phyloP scores from a whole-genome alignment of 2,113 vertebrate species.

The Emydura subglobosa region DNA sequence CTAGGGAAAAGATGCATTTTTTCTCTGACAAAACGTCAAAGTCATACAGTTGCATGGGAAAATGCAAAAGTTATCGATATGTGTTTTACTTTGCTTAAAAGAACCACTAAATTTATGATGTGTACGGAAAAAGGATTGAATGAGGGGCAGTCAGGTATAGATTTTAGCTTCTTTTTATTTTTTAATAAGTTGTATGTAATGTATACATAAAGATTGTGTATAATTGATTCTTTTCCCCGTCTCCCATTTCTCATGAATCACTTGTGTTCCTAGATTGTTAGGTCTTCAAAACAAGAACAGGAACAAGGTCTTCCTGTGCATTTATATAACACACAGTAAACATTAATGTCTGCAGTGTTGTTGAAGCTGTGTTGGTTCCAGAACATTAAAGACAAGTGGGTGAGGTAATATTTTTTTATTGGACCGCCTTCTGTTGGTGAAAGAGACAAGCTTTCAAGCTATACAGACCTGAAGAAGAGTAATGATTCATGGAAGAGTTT shows the following conservation, averaged over 20 bases:
- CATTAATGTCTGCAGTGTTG: not conserved
- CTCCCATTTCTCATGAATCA: not conserved
- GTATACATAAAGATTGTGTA: not conserved
- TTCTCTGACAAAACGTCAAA: too few species aligned
- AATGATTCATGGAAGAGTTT: not conserved
- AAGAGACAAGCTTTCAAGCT: not conserved
- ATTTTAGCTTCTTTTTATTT: too few species aligned
- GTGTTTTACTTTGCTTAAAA: too few species aligned
- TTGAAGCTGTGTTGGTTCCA: not conserved
- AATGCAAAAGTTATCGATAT: too few species aligned
- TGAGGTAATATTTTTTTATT: not conserved
- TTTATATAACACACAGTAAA: not conserved
- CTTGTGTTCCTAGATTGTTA: not conserved
- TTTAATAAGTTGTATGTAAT: not conserved
- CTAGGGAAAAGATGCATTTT: too few species aligned
- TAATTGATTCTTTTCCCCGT: not conserved
- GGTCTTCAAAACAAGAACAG: not conserved
- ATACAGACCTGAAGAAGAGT: not conserved
- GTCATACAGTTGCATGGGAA: too few species aligned
- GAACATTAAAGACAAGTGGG: not conserved
- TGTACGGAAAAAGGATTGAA: too few species aligned
- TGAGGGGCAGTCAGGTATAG: too few species aligned
- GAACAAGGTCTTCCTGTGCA: accelerated
- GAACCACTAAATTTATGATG: too few species aligned
- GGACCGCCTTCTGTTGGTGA: not conserved